phyloP scores from a whole-genome alignment of 2,888 invertebrate species.

The Tupiocoris notatus region DNA sequence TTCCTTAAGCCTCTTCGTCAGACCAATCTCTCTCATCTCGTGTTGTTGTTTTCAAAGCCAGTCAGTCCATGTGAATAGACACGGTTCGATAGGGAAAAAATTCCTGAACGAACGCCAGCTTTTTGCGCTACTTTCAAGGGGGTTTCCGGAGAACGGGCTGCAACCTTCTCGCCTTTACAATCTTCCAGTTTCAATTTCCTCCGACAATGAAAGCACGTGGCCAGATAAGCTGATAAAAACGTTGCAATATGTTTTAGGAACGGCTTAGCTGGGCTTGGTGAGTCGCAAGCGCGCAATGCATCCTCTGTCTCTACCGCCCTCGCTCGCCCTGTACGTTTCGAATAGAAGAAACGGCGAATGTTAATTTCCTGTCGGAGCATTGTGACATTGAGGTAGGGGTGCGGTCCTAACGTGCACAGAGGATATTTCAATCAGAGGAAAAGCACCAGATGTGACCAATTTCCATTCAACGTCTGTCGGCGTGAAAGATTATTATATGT shows the following conservation, averaged over 20 bases:
- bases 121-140: not conserved
- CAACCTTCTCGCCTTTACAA: slow-evolving; percentile 14
- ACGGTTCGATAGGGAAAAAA: not conserved
- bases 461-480: not conserved
- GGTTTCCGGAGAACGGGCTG: slow-evolving; percentile 17
- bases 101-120: not conserved
- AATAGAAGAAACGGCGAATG: slow-evolving; percentile 3
- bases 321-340: not conserved
- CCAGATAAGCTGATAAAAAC: slow-evolving; percentile 40
- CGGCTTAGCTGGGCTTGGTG: not conserved
- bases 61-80: not conserved
- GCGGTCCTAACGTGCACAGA: not conserved
- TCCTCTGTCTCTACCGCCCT: not conserved
- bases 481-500: no score
- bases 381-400: slow-evolving; percentile 7
- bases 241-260: slow-evolving; percentile 21
- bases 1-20: slow-evolving; percentile 18
- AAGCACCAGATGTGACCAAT: not conserved
- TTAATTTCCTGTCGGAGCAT: slow-evolving; percentile 35
- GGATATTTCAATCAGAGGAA: not conserved
- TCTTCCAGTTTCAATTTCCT: slow-evolving; percentile 36
- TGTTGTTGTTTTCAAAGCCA: slow-evolving; percentile 16
- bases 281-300: not conserved
- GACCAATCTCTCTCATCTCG: not conserved
- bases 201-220: slow-evolving; percentile 36